Conservation (phyloP, 1,140 invertebrate species). For the Drosophila tsacasi region DNA sequence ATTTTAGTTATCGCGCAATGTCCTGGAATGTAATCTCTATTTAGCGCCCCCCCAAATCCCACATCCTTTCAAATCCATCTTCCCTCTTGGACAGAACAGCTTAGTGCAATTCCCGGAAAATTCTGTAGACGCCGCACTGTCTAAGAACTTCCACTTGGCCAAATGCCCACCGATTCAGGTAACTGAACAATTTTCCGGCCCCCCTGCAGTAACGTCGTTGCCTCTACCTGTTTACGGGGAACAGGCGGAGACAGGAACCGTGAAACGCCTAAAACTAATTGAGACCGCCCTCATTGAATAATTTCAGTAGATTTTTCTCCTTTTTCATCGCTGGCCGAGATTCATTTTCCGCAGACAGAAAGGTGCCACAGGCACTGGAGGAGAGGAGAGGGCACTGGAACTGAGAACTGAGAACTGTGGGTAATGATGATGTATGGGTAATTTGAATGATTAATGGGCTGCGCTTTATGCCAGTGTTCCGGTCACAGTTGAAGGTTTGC, state of each 20-base stretch:
- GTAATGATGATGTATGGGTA: conserved; percentile 83
- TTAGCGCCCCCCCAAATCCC: conserved; percentile 32
- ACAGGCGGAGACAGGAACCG: conserved; percentile 22
- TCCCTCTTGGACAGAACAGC: conserved; percentile 28
- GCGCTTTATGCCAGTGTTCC: conserved; percentile 74
- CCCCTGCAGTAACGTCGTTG: conserved; percentile 18
- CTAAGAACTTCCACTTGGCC: conserved; percentile 74
- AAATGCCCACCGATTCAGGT: conserved; percentile 56
- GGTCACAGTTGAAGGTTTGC: conserved; percentile 53
- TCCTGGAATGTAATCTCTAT: conserved; percentile 33
- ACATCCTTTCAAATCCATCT: conserved; percentile 8
- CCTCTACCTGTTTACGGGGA: conserved; percentile 60
- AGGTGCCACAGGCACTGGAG: conserved; percentile 50
- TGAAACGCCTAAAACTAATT: conserved; percentile 80
- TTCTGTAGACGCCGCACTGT: conserved; percentile 52
- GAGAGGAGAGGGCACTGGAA: background rate
- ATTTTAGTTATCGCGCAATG: background rate
- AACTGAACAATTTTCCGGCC: conserved; percentile 37
- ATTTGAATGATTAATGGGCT: conserved; percentile 81
- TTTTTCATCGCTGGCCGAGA: conserved; percentile 28
- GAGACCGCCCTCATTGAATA: conserved; percentile 84
- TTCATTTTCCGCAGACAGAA: conserved; percentile 59
- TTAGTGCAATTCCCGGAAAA: conserved; percentile 73
- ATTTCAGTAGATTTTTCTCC: conserved; percentile 66
- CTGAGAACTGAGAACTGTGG: conserved; percentile 55